Percentiles rank a stretch among this genome's conserved stretches.
Evolutionary conservation across 2,113 vertebrate species (phyloP).

Genomic region (Apodemus sylvaticus): DNA sequence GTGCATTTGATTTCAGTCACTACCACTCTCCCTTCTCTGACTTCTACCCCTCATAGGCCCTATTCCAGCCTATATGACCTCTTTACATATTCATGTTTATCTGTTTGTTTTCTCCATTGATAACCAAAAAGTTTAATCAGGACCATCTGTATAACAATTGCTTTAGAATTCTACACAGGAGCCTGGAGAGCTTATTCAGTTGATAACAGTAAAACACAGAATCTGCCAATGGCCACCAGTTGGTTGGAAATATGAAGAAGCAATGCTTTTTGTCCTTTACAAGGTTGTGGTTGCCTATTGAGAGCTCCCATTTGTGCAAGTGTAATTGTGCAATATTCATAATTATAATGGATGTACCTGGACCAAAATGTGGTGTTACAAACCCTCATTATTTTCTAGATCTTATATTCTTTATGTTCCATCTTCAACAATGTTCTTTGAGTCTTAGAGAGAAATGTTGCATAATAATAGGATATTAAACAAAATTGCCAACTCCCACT

Average conservation of each 20-base stretch:
- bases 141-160: not conserved
- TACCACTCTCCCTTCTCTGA: not conserved
- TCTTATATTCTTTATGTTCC: not conserved
- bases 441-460: not conserved
- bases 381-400: not conserved
- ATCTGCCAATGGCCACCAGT: not conserved
- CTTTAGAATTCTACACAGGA: not conserved
- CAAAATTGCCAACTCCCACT: not conserved
- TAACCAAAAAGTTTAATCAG: not conserved
- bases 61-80: not conserved
- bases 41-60: not conserved
- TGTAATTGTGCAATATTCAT: not conserved
- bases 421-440: not conserved
- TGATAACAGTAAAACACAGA: not conserved
- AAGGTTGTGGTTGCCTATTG: not conserved
- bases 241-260: not conserved
- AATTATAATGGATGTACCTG: not conserved
- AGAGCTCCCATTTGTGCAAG: not conserved
- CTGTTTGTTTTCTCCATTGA: not conserved
- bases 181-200: not conserved
- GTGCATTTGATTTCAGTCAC: not conserved
- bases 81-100: not conserved
- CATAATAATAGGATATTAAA: not conserved
- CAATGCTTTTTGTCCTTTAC: not conserved
- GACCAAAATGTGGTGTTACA: not conserved